Evolutionary conservation across 2,888 invertebrate genomes (phyloP).

Genomic region (Erebia aethiops): DNA sequence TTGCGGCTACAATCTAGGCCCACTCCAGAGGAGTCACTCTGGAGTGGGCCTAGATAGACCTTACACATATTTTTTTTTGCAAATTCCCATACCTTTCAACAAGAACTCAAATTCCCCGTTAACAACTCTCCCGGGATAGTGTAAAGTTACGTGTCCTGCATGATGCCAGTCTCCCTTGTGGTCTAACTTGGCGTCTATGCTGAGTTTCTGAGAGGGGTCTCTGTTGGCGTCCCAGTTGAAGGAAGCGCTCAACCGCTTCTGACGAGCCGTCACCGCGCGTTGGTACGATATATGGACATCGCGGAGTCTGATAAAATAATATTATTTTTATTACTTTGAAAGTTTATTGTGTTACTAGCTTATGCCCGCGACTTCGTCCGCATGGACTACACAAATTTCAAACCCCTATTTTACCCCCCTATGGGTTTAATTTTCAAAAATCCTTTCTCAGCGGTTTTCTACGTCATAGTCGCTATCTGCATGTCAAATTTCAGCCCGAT

Average conservation of each 20-base stretch:
- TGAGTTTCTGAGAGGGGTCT: constrained; percentile 89
- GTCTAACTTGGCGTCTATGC: constrained; percentile 84
- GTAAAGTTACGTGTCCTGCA: constrained; percentile 84
- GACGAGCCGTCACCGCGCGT: constrained; percentile 81
- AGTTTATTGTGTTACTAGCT: no score
- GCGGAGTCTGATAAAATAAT: constrained; percentile 79
- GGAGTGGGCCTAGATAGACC: no score
- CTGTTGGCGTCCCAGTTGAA: constrained; percentile 94
- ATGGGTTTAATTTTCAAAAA: no score
- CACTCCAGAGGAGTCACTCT: no score
- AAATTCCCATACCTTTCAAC: constrained; percentile 67
- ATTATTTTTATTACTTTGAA: background rate
- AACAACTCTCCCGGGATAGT: constrained; percentile 90
- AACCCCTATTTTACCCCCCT: no score
- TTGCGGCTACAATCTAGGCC: no score
- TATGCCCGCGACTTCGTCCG: no score
- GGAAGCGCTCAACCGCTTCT: constrained; percentile 87
- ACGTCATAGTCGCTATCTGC: no score
- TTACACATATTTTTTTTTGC: no score
- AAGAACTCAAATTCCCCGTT: constrained; percentile 86
- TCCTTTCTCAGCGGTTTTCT: no score
- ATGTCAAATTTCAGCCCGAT: no score
- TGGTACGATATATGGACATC: constrained; percentile 88
- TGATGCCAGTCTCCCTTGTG: constrained; percentile 84
- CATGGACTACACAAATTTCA: no score